Evolutionary conservation across 2,797 vertebrate genomes (phyloP).

Genomic region (Lindbergichthys nudifrons): DNA sequence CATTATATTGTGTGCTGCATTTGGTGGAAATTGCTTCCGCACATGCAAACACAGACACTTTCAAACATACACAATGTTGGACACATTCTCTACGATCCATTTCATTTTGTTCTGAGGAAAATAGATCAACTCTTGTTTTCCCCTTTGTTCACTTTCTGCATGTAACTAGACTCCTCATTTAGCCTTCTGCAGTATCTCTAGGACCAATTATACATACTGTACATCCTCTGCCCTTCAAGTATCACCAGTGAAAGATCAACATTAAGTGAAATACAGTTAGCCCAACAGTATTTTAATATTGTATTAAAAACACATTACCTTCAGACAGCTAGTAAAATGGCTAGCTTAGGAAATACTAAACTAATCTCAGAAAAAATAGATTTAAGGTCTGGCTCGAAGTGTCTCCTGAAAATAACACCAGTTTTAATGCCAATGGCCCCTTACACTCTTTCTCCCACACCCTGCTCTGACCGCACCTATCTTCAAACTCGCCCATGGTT

Average conservation of each 20-base stretch:
- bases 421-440: too few species aligned
- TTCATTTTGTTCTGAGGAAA: neutral
- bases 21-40: constrained; percentile 39
- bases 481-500: too few species aligned
- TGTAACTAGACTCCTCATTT: neutral
- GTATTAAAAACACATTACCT: neutral
- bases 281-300: neutral
- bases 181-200: neutral
- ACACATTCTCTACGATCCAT: constrained; percentile 16
- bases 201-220: neutral
- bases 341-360: neutral
- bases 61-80: neutral
- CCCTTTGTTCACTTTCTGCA: neutral
- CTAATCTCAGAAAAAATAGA: neutral
- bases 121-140: constrained; percentile 5
- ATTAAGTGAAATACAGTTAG: neutral
- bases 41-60: constrained; percentile 6
- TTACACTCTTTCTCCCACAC: too few species aligned
- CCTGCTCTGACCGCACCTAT: too few species aligned
- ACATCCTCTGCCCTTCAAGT: neutral
- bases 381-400: neutral
- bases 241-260: neutral
- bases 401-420: too few species aligned
- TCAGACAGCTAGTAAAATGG: neutral
- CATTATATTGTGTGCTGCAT: constrained; percentile 33